Evolutionary conservation across 2,888 invertebrate species (phyloP).

Genomic region (Monopis laevigella): DNA sequence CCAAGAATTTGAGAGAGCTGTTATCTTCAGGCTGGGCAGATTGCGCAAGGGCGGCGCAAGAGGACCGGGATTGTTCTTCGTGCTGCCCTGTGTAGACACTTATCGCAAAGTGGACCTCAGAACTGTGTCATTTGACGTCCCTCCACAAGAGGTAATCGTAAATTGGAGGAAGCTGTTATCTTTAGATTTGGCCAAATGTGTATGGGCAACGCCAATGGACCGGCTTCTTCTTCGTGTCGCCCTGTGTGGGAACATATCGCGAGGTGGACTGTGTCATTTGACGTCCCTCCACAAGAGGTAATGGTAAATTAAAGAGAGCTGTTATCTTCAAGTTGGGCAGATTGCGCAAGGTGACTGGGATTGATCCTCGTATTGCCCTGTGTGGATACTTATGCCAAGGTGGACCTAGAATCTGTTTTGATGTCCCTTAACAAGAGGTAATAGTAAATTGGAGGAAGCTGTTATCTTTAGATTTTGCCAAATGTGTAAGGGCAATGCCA

Average conservation of each 20-base stretch:
- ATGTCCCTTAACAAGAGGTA: too few relatives aligned
- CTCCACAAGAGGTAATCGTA: conserved; percentile 88
- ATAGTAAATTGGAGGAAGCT: too few relatives aligned
- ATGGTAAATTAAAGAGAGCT: conserved; percentile 81
- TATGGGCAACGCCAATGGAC: too few relatives aligned
- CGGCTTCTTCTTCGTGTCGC: too few relatives aligned
- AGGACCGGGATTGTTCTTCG: conserved; percentile 92
- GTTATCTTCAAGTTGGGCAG: conserved; percentile 91
- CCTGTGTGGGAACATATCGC: too few relatives aligned
- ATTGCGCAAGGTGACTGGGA: conserved; percentile 80
- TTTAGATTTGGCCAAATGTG: too few relatives aligned
- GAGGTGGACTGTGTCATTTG: conserved; percentile 90
- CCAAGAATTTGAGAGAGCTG: conserved; percentile 87
- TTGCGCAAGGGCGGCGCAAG: conserved; percentile 79
- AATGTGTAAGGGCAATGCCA: too few relatives aligned
- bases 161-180: conserved; percentile 89
- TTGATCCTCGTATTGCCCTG: conserved; percentile 95
- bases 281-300: conserved; percentile 94
- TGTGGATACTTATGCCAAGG: too few relatives aligned
- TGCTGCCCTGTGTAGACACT: conserved; percentile 92
- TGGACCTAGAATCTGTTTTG: too few relatives aligned
- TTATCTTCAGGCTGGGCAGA: conserved; percentile 88
- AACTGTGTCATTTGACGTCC: conserved; percentile 95
- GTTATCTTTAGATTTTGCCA: too few relatives aligned
- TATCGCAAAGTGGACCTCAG: conserved; percentile 93